Percentiles rank a stretch among this genome's conserved stretches.
These are phyloP conservation scores for Drosophila ambigua DNA, from an alignment of 1,140 invertebrate genomes.

Conservation along the genomic window DNA sequence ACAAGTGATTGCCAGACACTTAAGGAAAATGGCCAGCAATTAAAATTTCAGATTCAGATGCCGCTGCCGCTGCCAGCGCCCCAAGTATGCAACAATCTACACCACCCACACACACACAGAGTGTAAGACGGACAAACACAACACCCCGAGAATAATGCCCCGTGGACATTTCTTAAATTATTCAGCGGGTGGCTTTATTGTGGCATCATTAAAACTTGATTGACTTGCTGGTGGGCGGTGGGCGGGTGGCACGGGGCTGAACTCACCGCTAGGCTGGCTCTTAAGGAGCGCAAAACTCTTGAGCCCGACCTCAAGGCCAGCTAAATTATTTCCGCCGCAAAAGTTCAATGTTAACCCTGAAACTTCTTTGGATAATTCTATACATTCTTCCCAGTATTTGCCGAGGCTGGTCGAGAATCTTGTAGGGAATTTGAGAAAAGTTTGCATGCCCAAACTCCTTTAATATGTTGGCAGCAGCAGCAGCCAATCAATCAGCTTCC, in stretches of 20 bases:
- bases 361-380: constrained; percentile 17
- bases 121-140: constrained; percentile 15
- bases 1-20: constrained; percentile 45
- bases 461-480: too few species aligned
- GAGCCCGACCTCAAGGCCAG: constrained; percentile 23
- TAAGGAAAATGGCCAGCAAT: constrained; percentile 54
- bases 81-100: constrained; percentile 29
- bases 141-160: constrained; percentile 47
- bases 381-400: constrained; percentile 14
- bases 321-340: constrained; percentile 45
- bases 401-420: constrained; percentile 2
- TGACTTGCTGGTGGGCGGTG: constrained; percentile 59
- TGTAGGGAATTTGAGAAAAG: not conserved
- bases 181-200: constrained; percentile 45
- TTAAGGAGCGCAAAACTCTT: constrained; percentile 30
- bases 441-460: not conserved
- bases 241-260: not conserved
- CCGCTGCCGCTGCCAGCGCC: constrained; percentile 17
- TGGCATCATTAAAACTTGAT: constrained; percentile 77
- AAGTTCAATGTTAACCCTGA: constrained; percentile 31
- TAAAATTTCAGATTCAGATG: constrained; percentile 43
- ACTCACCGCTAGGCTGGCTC: constrained; percentile 16
- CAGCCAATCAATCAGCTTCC: too few species aligned
- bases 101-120: constrained; percentile 5
- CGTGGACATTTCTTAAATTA: constrained; percentile 58